A percentile compares a stretch with the other conserved stretches of the same genome.
These are phyloP conservation scores for Drosophila eugracilis DNA, from an alignment of 1,140 invertebrate species.

Conservation along the genomic window DNA sequence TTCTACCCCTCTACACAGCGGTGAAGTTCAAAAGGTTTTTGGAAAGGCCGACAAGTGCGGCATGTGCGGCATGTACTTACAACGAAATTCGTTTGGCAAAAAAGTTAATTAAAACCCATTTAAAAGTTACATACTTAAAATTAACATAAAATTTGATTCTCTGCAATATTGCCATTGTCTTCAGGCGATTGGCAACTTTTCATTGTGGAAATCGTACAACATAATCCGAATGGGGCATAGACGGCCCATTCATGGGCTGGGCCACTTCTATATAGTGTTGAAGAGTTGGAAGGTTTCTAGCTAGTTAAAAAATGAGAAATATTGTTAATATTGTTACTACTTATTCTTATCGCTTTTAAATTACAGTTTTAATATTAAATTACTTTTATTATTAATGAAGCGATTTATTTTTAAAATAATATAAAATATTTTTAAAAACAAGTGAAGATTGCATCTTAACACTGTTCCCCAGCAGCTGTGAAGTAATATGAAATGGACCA, in stretches of 20 bases:
- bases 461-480: constrained; percentile 53
- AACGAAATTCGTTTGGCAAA: constrained; percentile 15
- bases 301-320: too few relatives aligned
- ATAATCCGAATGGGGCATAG: constrained; percentile 63
- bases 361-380: too few relatives aligned
- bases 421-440: not conserved
- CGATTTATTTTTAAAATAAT: not conserved
- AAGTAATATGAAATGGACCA: constrained; percentile 72
- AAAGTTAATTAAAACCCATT: constrained; percentile 73
- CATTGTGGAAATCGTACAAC: constrained; percentile 62
- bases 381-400: not conserved
- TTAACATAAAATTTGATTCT: constrained; percentile 62
- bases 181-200: constrained; percentile 61
- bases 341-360: too few relatives aligned
- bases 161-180: constrained; percentile 45
- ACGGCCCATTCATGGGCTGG: constrained; percentile 58
- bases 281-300: not conserved
- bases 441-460: not conserved
- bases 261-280: constrained; percentile 14
- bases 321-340: too few relatives aligned
- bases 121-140: constrained; percentile 59
- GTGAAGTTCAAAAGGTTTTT: constrained; percentile 58
- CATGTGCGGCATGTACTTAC: constrained; percentile 32
- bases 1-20: constrained; percentile 49
- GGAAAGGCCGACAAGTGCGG: constrained; percentile 51